Percentiles rank a stretch among this genome's conserved stretches.
Conservation (phyloP, 2,888 invertebrate species). For the Meghimatium bilineatum region DNA sequence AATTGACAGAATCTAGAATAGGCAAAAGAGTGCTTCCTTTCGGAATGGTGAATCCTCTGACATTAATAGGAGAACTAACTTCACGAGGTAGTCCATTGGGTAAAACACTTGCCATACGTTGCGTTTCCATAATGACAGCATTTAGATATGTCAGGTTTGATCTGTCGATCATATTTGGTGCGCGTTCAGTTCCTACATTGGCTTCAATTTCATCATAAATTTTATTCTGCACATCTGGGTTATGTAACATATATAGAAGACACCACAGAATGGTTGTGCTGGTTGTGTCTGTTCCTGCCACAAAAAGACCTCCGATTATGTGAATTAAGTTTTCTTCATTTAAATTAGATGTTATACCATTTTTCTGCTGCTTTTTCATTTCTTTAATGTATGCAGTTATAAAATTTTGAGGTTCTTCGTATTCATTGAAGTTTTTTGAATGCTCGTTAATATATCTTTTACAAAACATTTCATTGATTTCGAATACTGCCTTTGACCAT, state of each 20-base stretch:
- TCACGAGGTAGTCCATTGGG: conserved; percentile 13
- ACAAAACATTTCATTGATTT: conserved; percentile 1
- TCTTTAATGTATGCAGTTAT: conserved; percentile 16
- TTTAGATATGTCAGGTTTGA: conserved; percentile 30
- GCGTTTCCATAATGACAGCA: conserved; percentile 47
- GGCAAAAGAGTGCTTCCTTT: background rate
- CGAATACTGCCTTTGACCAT: background rate
- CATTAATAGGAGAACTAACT: background rate
- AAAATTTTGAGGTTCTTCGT: conserved; percentile 16
- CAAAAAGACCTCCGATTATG: conserved; percentile 4
- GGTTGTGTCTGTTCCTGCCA: conserved; percentile 30
- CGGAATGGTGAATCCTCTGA: conserved; percentile 7
- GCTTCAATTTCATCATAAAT: conserved; percentile 32
- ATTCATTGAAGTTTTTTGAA: background rate
- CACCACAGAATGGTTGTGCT: conserved; percentile 38
- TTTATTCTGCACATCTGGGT: conserved; percentile 24
- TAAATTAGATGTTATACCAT: background rate
- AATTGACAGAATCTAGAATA: conserved; percentile 1
- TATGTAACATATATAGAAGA: conserved; percentile 23
- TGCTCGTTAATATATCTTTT: background rate
- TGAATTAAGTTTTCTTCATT: conserved; percentile 10
- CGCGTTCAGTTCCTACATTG: conserved; percentile 31
- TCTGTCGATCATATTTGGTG: conserved; percentile 32
- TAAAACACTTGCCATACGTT: conserved; percentile 39
- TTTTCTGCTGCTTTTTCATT: background rate